These are phyloP conservation scores for Diaphora mendica DNA, from an alignment of 2,888 invertebrate species.

Conservation along the genomic window DNA sequence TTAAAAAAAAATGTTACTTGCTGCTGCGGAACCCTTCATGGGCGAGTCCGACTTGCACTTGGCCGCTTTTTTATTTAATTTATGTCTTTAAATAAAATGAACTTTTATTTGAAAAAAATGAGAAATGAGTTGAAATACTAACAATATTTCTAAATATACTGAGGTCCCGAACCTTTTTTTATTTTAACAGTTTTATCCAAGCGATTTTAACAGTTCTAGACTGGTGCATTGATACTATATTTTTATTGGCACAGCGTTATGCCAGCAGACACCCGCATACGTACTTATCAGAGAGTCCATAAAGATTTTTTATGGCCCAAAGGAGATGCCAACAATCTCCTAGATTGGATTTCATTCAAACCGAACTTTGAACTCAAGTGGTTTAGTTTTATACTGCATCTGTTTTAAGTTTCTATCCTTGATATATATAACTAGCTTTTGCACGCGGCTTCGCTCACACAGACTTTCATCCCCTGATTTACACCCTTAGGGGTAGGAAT, in stretches of 20 bases:
- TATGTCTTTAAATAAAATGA: too few relatives aligned
- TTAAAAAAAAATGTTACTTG: too few relatives aligned
- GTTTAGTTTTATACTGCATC: constrained; percentile 17
- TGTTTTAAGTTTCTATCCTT: too few relatives aligned
- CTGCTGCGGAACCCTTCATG: too few relatives aligned
- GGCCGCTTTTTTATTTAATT: too few relatives aligned
- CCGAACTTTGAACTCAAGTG: constrained; percentile 17
- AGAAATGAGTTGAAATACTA: too few relatives aligned
- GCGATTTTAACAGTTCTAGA: not conserved
- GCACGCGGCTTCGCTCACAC: too few relatives aligned
- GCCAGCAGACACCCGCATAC: constrained; percentile 32
- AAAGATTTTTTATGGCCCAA: constrained; percentile 41
- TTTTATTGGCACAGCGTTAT: constrained; percentile 18
- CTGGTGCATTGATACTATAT: not conserved
- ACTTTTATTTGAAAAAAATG: too few relatives aligned
- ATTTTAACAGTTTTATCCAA: not conserved
- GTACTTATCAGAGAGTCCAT: constrained; percentile 34
- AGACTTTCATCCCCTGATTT: too few relatives aligned
- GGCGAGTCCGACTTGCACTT: too few relatives aligned
- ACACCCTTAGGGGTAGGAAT: too few relatives aligned
- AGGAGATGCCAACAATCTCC: constrained; percentile 43
- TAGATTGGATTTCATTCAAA: constrained; percentile 44
- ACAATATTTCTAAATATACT: not conserved
- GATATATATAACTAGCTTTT: too few relatives aligned
- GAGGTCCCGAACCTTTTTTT: not conserved